These are phyloP conservation scores for Oligia strigilis DNA, from an alignment of 2,888 invertebrate species.

Conservation along the genomic window DNA sequence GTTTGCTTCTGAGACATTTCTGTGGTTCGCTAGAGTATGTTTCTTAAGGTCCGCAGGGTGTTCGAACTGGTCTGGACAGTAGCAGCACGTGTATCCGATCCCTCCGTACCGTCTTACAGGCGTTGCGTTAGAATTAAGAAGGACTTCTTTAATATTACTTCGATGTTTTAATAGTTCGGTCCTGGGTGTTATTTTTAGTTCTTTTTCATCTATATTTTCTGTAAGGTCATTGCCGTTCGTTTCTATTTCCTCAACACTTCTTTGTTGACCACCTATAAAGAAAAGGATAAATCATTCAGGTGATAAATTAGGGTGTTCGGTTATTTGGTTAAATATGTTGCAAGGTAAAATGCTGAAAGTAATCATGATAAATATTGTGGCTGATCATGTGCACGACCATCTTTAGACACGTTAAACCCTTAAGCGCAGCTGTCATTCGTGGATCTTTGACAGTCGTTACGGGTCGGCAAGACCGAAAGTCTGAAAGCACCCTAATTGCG, in stretches of 20 bases:
- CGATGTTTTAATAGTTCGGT: constrained; percentile 74
- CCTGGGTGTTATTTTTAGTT: constrained; percentile 55
- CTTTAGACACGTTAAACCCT: too few species aligned
- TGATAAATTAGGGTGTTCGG: background rate
- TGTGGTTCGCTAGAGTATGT: constrained; percentile 71
- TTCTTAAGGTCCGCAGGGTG: constrained; percentile 72
- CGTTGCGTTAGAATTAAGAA: constrained; percentile 77
- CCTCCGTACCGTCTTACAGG: constrained; percentile 74
- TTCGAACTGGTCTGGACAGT: constrained; percentile 69
- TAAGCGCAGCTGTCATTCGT: background rate
- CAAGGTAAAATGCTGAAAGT: background rate
- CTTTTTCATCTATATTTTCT: background rate
- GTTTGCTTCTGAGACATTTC: constrained; percentile 63
- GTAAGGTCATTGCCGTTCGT: background rate
- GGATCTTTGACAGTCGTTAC: background rate
- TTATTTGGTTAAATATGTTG: background rate
- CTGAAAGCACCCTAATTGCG: background rate
- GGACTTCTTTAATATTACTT: constrained; percentile 71
- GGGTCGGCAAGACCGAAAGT: background rate
- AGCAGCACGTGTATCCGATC: constrained; percentile 76
- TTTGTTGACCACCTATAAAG: constrained; percentile 63
- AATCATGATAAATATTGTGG: background rate
- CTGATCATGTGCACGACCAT: background rate
- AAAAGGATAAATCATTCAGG: constrained; percentile 54
- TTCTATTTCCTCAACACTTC: constrained; percentile 26